Evolutionary conservation across 2,113 vertebrate species (phyloP).

Genomic region (Caranx melampygus): DNA sequence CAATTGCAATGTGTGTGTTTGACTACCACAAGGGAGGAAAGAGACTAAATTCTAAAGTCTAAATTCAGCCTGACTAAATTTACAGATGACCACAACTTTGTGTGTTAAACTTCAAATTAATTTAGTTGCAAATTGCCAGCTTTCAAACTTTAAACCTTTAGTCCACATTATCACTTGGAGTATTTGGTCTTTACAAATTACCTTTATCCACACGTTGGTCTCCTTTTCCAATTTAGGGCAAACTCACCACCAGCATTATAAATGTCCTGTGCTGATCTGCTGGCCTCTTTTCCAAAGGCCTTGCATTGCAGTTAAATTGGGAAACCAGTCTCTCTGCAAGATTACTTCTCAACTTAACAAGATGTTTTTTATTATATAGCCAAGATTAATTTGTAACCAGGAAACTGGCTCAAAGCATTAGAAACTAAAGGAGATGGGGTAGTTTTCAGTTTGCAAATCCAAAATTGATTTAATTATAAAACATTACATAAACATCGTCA

Average conservation of each 20-base stretch:
- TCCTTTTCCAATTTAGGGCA: conserved; percentile 16
- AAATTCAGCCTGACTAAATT: background rate
- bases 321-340: conserved; percentile 27
- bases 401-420: background rate
- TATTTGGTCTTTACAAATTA: conserved; percentile 12
- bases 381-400: conserved; percentile 21
- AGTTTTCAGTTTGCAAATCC: background rate
- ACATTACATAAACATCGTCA: conserved; percentile 7
- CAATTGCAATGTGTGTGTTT: too few species aligned
- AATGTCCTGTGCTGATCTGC: conserved; percentile 29
- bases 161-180: background rate
- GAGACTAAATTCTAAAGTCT: too few species aligned
- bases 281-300: conserved; percentile 29
- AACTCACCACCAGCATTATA: conserved; percentile 27
- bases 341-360: conserved; percentile 20
- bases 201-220: background rate
- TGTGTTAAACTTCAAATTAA: background rate
- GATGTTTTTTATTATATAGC: conserved; percentile 29
- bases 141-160: conserved; percentile 3
- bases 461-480: conserved; percentile 32
- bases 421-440: conserved; percentile 11
- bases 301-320: conserved; percentile 24
- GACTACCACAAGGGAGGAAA: too few species aligned
- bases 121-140: background rate
- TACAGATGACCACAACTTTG: background rate